Base-by-base conservation (phyloP, 2,888 invertebrate species). In the Melieria omissa region DNA sequence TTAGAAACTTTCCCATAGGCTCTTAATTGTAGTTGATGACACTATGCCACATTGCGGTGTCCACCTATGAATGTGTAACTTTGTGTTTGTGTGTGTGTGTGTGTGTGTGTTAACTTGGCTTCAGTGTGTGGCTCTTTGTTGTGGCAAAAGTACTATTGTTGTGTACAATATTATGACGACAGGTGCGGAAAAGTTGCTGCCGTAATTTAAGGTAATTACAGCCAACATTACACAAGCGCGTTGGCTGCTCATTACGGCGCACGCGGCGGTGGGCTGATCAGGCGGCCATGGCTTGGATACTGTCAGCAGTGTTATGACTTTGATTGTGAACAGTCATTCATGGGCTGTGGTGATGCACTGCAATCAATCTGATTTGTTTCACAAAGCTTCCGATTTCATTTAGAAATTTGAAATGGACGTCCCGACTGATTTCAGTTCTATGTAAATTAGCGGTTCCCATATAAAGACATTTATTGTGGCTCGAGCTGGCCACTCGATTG, bases 1-100 rank as follows among this genome's bases (percentile, higher is more conserved):
- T 84, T 84, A 84, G 84, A 84, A 84, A 84, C 83, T 84, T 85
- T 84, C 84, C 84, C 85, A 84, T 84, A 84, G 84, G 85, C 85
- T 82, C 81, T 77, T 78, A 79, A 78, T 79, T 78, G 78, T 77
- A 75, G 76, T 77, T 78, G 78, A 77, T 79, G 78, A 78, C 75
- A 78, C 73, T 74, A 74, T 74, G 76, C 73, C 52, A 69, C 71
- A 75, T 68, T 72, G 42, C 52, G 71, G 71, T 69, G 72, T 67
- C 73, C 62, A 73, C 72, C 6, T 47, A 57, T 57, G 60, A 7
- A 62, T 44, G 58, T 8, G 42, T 52, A 4, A 14, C 10, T 54
- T 12, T 61, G 46, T 63, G 42, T 29, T 12, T 16, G 42, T 16
- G 44, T 44, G 60, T 60, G 52, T 41, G 6, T 14, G 46, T 54